Conservation (phyloP, 2,888 invertebrate species). For the Campopleginae sp. region DNA sequence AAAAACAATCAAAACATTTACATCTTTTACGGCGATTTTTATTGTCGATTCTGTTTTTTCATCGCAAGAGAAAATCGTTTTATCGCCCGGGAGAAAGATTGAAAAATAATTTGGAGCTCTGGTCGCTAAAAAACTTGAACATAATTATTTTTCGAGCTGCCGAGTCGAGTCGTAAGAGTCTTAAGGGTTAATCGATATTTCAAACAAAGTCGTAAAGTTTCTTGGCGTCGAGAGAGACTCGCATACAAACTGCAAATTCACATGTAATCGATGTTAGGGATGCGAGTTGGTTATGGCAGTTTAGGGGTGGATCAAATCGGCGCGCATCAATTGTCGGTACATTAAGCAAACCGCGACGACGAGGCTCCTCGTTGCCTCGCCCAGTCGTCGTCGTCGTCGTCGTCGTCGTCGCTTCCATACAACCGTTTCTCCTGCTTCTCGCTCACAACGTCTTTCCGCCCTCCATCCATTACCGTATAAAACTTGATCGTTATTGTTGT, state of each 20-base stretch:
- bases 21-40: no score
- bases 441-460: conserved; percentile 1
- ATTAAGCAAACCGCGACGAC: conserved; percentile 71
- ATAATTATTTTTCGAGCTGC: background rate
- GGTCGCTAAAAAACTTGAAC: no score
- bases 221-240: conserved; percentile 60
- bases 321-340: conserved; percentile 74
- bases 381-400: conserved; percentile 39
- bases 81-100: no score
- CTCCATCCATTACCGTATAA: conserved; percentile 32
- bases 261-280: no score
- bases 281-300: conserved; percentile 55
- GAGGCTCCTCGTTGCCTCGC: conserved; percentile 55
- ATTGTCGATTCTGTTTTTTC: no score
- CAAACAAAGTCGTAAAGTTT: conserved; percentile 73
- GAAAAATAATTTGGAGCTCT: no score
- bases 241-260: conserved; percentile 16
- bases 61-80: no score
- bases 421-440: conserved; percentile 52
- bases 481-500: conserved; percentile 52
- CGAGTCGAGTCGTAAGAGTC: conserved; percentile 65
- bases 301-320: conserved; percentile 71
- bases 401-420: no score
- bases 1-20: background rate
- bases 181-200: conserved; percentile 74